These are phyloP conservation scores for Callosobruchus maculatus DNA, from an alignment of 2,888 invertebrate species.

Conservation along the genomic window DNA sequence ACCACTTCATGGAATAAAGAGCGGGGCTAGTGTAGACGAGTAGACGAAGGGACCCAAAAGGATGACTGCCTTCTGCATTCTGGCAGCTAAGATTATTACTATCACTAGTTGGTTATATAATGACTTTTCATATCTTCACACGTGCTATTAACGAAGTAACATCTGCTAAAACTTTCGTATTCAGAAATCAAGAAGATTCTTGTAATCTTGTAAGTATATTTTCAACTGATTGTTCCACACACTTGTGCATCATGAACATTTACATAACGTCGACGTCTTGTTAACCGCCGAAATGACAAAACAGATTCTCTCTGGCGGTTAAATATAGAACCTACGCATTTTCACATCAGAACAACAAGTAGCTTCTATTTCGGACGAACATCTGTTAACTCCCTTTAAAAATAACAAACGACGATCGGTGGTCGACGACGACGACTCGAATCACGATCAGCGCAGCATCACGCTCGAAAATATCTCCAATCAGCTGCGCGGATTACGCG, in stretches of 20 bases:
- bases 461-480: conserved; percentile 37
- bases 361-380: conserved; percentile 31
- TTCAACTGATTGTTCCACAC: too few species aligned
- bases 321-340: conserved; percentile 21
- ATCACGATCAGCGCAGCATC: conserved; percentile 28
- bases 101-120: too few species aligned
- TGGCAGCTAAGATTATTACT: too few species aligned
- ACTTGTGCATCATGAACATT: neutral
- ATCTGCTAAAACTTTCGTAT: too few species aligned
- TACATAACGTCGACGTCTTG: neutral
- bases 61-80: too few species aligned
- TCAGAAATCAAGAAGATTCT: too few species aligned
- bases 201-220: too few species aligned
- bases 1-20: too few species aligned
- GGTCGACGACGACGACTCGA: neutral
- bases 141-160: too few species aligned
- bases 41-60: too few species aligned
- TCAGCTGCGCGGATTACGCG: conserved; percentile 36
- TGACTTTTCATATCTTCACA: too few species aligned
- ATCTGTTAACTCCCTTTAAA: conserved; percentile 43
- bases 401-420: conserved; percentile 29
- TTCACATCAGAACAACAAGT: conserved; percentile 21
- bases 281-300: neutral
- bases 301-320: neutral
- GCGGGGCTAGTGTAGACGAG: too few species aligned